Conservation (phyloP, 1,140 invertebrate genomes). For the Episyrphus balteatus region DNA sequence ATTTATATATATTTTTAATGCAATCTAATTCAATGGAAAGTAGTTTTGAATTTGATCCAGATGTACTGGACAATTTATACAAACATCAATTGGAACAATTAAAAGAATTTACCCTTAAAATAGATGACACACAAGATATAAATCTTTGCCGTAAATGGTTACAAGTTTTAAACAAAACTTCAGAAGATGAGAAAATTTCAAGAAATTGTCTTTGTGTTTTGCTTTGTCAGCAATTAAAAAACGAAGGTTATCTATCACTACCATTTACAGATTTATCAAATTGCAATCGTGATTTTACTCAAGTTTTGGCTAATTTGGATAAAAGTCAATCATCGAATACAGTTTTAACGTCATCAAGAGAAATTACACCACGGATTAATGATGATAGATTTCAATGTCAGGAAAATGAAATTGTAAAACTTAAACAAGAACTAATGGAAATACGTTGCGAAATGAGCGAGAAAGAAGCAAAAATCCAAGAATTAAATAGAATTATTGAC, state of each 20-base stretch:
- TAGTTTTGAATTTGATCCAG: slow-evolving; percentile 1
- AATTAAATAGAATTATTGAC: neutral
- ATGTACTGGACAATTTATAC: slow-evolving; percentile 6
- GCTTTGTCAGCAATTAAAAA: slow-evolving; percentile 22
- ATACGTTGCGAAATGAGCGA: slow-evolving; percentile 5
- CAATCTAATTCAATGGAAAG: neutral
- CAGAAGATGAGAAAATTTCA: slow-evolving; percentile 13
- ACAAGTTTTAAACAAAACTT: slow-evolving; percentile 4
- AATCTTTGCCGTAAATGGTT: slow-evolving; percentile 22
- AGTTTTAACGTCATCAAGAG: no score
- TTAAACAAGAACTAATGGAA: slow-evolving; percentile 1
- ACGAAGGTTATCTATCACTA: slow-evolving; percentile 3
- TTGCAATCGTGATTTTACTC: neutral
- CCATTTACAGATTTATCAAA: slow-evolving; percentile 20
- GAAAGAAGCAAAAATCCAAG: slow-evolving; percentile 6
- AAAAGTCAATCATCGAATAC: no score
- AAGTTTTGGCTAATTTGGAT: no score
- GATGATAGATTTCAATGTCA: no score
- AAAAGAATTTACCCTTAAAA: slow-evolving; percentile 5
- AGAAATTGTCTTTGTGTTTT: slow-evolving; percentile 20
- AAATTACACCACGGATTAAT: no score
- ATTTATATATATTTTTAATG: no score
- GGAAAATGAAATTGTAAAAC: slow-evolving; percentile 2
- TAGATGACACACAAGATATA: slow-evolving; percentile 1
- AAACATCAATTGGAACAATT: slow-evolving; percentile 6